Conservation (phyloP, 1,140 invertebrate species). For the Charaxes varanes region DNA sequence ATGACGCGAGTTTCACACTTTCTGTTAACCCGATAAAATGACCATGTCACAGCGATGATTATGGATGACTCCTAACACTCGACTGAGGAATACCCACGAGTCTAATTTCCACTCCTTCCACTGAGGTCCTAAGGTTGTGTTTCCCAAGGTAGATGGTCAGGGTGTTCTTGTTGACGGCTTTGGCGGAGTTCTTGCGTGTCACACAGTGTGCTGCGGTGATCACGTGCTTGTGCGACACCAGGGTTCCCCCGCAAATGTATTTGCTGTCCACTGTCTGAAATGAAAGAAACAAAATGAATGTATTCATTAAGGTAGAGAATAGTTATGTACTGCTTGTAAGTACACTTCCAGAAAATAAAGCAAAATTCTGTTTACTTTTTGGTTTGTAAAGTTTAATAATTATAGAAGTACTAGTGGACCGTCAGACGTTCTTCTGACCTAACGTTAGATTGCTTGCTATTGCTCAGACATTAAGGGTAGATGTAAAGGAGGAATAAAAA, state of each 20-base stretch:
- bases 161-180: constrained; percentile 52
- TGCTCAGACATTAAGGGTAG: too few relatives aligned
- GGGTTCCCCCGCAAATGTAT: constrained; percentile 86
- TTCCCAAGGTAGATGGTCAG: constrained; percentile 68
- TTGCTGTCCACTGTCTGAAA: constrained; percentile 64
- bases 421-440: too few relatives aligned
- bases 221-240: constrained; percentile 83
- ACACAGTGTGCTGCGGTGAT: constrained; percentile 91
- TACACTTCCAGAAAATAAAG: too few relatives aligned
- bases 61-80: too few relatives aligned
- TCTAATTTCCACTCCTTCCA: constrained; percentile 59
- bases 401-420: too few relatives aligned
- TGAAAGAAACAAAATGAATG: neutral
- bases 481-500: too few relatives aligned
- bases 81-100: constrained; percentile 35
- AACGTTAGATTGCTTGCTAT: too few relatives aligned
- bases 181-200: constrained; percentile 46
- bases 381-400: too few relatives aligned
- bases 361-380: too few relatives aligned
- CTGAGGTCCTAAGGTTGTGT: constrained; percentile 70
- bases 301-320: neutral
- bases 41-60: too few relatives aligned
- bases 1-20: too few relatives aligned
- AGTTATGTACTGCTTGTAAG: too few relatives aligned
- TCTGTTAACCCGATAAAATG: constrained; percentile 4